phyloP scores from a whole-genome alignment of 2,113 vertebrate species.

The Indri indri region DNA sequence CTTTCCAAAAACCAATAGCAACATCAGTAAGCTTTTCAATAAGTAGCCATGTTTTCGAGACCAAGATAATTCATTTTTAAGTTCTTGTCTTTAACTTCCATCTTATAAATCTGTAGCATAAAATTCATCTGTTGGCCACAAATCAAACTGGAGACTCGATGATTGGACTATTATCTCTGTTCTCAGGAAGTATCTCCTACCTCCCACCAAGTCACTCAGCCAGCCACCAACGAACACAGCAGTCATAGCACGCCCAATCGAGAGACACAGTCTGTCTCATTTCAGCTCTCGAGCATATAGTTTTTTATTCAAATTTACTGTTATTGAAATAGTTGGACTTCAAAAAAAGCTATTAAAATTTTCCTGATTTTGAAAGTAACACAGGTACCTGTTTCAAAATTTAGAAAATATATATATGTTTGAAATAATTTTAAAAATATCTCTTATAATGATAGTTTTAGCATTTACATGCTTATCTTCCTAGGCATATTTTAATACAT shows the following conservation, averaged over 20 bases:
- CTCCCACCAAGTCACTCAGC: background rate
- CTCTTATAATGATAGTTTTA: background rate
- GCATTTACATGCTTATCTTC: background rate
- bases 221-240: background rate
- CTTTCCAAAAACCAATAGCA: background rate
- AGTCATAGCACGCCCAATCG: background rate
- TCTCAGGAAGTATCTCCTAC: background rate
- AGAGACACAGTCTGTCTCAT: background rate
- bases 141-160: background rate
- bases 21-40: background rate
- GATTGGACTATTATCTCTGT: background rate
- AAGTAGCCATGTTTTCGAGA: background rate
- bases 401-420: background rate
- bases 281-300: background rate
- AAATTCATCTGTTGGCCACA: background rate
- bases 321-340: background rate
- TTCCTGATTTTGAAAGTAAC: background rate
- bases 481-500: background rate
- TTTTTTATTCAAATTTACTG: background rate
- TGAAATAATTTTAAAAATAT: background rate
- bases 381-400: background rate
- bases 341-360: background rate
- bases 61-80: background rate
- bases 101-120: background rate
- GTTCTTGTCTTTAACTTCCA: background rate